Base-by-base conservation (phyloP, 64 coral and sea anemone genomes). In the Dendronephthya gigantea region DNA sequence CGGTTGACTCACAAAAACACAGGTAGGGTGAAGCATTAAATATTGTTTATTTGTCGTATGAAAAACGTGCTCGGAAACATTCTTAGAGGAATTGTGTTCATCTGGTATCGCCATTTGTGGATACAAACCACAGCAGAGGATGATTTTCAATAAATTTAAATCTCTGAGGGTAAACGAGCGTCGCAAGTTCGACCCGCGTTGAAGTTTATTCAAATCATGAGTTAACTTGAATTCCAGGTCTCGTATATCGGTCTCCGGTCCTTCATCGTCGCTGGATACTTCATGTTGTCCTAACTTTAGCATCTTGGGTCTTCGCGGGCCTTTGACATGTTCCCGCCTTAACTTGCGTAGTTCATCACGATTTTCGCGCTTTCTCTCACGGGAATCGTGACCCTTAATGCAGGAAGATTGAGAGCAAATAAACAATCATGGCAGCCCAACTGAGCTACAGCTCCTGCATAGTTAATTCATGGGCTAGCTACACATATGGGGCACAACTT, bases 151-250 rank as follows among this genome's bases (percentile, higher is more conserved):
- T 9, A 98, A 68, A 75, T 98, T 98, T n/a, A 98, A 87, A 35
- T 98, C 94, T 49, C 94, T 93, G 16, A 98, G 50, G 0, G 94
- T 98, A 28, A 98, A 98, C 14, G 83, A 85, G 6, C 94, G 86
- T 82, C 88, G 83, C 56, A 84, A 68, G 9, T 48, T 76, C 16
- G 65, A 72, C 47, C 68, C 13, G 49, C 43, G 86, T 48, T 49
- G 40, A 81, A 98, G 48, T 36, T 98, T 93, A 59, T 98, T 92
- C n/a, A 98, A 40, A 56, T 98, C 85, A 43, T 98, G 95, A 5
- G 92, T 93, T 36, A 98, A 83, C 85, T 98, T 98, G 83, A 98
- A 98, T 41, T 98, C 95, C 9, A 98, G 38, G 40, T 98, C 92
- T 29, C 90, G 89, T 35, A 98, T 93, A 88, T 98, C 95, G 12